Percentiles rank a stretch among this genome's conserved stretches.
Evolutionary conservation across 2,113 vertebrate genomes (phyloP).

Genomic region (Trinectes maculatus): DNA sequence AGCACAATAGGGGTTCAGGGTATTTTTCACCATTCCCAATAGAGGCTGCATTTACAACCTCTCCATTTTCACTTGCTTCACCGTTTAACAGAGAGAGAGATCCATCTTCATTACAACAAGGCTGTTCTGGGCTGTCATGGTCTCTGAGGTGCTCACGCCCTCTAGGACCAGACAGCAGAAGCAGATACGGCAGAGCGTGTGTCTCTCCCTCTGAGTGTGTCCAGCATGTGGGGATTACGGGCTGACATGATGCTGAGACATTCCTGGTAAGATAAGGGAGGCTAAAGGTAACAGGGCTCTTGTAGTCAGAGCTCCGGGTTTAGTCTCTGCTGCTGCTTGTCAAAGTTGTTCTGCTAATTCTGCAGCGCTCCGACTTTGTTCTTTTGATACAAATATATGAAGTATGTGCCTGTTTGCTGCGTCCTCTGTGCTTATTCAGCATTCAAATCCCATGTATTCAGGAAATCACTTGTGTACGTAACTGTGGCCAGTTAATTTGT

Average conservation of each 20-base stretch:
- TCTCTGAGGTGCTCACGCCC: conserved; percentile 23
- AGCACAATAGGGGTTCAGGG: conserved; percentile 4
- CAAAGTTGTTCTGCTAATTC: conserved; percentile 20
- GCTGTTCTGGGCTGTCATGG: conserved; percentile 26
- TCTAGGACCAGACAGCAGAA: conserved; percentile 24
- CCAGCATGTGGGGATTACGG: conserved; percentile 52
- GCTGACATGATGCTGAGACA: conserved; percentile 60
- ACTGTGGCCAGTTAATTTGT: conserved; percentile 54
- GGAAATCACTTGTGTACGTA: conserved; percentile 56
- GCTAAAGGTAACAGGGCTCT: conserved; percentile 42
- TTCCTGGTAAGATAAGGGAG: conserved; percentile 60
- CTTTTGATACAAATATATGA: conserved; percentile 2
- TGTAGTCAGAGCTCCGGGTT: conserved; percentile 16
- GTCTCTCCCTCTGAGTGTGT: conserved; percentile 39
- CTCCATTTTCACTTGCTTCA: conserved; percentile 13
- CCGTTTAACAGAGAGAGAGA: conserved; percentile 21
- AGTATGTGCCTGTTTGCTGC: background rate
- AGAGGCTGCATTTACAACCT: conserved; percentile 9
- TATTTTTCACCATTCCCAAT: background rate
- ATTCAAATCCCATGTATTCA: conserved; percentile 54
- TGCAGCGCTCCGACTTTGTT: conserved; percentile 8
- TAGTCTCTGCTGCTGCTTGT: conserved; percentile 31
- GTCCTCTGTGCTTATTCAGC: conserved; percentile 27
- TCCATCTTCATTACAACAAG: conserved; percentile 60
- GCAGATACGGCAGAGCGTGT: conserved; percentile 19